Evolutionary conservation across 2,888 invertebrate species (phyloP).

Genomic region (Meganola albula): DNA sequence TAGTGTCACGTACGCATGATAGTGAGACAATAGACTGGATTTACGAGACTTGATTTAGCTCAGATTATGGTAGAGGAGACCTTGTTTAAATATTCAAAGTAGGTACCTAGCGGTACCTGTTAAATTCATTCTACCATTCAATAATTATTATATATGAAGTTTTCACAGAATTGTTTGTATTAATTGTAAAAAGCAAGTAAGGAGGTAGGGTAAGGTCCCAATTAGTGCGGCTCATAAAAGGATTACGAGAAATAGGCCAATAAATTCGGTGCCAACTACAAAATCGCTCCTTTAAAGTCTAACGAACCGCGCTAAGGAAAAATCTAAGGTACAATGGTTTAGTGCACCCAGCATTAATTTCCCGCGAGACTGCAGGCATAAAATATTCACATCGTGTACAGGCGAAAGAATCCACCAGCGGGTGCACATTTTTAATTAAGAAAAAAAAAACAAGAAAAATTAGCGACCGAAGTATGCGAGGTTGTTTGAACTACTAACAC

Average conservation of each 20-base stretch:
- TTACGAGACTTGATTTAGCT: slow-evolving; percentile 43
- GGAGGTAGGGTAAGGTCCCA: no score
- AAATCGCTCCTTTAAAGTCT: slow-evolving; percentile 34
- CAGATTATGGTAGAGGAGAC: no score
- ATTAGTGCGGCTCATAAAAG: no score
- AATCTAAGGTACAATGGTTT: slow-evolving; percentile 49
- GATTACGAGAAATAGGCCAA: slow-evolving; percentile 16
- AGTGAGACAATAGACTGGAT: slow-evolving; percentile 51
- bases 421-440: slow-evolving; percentile 56
- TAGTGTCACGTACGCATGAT: slow-evolving; percentile 47
- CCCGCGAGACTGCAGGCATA: slow-evolving; percentile 49
- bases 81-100: slow-evolving; percentile 45
- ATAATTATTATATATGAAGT: no score
- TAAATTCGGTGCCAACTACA: slow-evolving; percentile 8
- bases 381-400: slow-evolving; percentile 56
- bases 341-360: slow-evolving; percentile 56
- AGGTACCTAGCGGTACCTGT: slow-evolving; percentile 32
- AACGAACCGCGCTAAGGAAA: slow-evolving; percentile 37
- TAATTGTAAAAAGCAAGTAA: not conserved
- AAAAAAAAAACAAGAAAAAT: slow-evolving; percentile 34
- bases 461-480: slow-evolving; percentile 18
- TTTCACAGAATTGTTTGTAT: no score
- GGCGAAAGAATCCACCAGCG: slow-evolving; percentile 40
- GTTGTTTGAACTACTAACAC: no score
- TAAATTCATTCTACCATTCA: slow-evolving; percentile 39